Evolutionary conservation across 2,113 vertebrate species (phyloP).

Genomic region (Varanus komodoensis): DNA sequence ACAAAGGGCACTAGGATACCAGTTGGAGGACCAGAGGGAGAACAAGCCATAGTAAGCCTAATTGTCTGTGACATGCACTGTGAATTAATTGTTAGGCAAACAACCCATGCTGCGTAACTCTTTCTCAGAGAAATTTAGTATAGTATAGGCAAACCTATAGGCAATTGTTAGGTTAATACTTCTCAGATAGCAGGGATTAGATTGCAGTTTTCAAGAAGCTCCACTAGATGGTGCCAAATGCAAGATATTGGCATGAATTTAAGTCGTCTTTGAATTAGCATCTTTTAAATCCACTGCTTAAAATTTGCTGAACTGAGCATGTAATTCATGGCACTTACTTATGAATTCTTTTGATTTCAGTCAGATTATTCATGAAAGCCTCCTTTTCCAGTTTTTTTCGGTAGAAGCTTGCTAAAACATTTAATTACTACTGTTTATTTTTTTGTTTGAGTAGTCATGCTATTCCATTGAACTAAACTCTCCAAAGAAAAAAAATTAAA

Average conservation of each 20-base stretch:
- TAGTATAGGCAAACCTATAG: too few relatives aligned
- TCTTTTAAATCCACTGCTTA: not conserved
- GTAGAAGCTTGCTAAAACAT: not conserved
- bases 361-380: not conserved
- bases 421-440: not conserved
- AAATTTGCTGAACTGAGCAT: not conserved
- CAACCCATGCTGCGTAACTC: too few relatives aligned
- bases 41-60: too few relatives aligned
- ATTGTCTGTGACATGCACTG: too few relatives aligned
- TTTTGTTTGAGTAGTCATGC: not conserved
- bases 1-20: too few relatives aligned
- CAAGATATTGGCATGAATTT: slow-evolving; percentile 9
- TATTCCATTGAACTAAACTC: not conserved
- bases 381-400: slow-evolving; percentile 7
- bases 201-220: not conserved
- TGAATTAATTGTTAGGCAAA: too few relatives aligned
- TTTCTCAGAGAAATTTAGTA: too few relatives aligned
- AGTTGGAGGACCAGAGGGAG: too few relatives aligned
- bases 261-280: fast-evolving
- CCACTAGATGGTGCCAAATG: slow-evolving; percentile 77
- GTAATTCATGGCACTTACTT: not conserved
- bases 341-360: not conserved
- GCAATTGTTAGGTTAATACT: not conserved
- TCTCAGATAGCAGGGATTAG: not conserved
- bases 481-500: not conserved